Conservation (phyloP, 2,113 vertebrate genomes). For the Carettochelys insculpta region DNA sequence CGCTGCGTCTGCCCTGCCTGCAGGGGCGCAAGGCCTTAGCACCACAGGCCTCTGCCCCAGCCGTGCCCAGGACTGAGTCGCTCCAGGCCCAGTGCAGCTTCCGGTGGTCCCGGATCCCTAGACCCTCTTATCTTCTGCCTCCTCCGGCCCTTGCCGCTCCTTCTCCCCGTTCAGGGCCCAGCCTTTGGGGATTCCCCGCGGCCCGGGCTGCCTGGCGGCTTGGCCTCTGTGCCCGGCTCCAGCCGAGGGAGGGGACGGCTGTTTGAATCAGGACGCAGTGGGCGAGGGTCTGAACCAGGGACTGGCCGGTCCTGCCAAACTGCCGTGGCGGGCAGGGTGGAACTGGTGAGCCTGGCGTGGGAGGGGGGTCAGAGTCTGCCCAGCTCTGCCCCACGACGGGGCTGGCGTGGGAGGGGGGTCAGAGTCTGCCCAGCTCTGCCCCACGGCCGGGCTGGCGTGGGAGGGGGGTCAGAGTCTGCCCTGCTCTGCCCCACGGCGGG, state of each 20-base stretch:
- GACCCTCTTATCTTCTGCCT: too few relatives aligned
- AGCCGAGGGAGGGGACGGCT: neutral
- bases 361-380: neutral
- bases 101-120: too few relatives aligned
- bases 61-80: too few relatives aligned
- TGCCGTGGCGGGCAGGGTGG: neutral
- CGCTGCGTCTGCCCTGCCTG: neutral
- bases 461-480: neutral
- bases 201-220: too few relatives aligned
- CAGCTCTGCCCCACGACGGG: too few relatives aligned
- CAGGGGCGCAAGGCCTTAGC: neutral
- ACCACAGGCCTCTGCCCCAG: neutral
- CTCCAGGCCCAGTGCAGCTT: neutral
- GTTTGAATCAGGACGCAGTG: neutral
- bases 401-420: too few relatives aligned
- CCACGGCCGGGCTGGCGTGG: too few relatives aligned
- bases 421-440: neutral
- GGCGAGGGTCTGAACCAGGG: neutral
- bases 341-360: neutral
- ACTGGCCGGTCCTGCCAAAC: neutral
- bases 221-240: neutral
- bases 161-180: too few relatives aligned
- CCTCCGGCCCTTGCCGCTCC: neutral
- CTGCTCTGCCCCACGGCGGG: too few relatives aligned
- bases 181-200: neutral